Evolutionary conservation across 2,113 vertebrate species (phyloP).

Genomic region (Cricetomys ansorgei): DNA sequence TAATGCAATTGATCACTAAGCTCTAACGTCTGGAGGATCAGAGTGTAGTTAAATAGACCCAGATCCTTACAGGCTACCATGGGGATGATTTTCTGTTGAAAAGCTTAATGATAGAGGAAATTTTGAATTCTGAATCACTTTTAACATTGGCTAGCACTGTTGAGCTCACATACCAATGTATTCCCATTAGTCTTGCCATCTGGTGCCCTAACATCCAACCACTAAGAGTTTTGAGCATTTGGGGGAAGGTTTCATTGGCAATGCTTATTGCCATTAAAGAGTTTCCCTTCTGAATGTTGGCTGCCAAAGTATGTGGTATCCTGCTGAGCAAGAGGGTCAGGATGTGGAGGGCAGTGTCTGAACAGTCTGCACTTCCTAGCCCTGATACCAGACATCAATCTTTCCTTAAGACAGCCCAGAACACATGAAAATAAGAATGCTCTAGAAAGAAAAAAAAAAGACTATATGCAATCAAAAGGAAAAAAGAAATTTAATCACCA

Average conservation of each 20-base stretch:
- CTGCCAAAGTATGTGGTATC: constrained; percentile 94
- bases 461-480: constrained; percentile 83
- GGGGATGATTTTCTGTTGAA: constrained; percentile 53
- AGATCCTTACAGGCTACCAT: constrained; percentile 46
- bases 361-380: constrained; percentile 94
- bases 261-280: constrained; percentile 91
- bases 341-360: constrained; percentile 93
- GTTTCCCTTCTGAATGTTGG: constrained; percentile 91
- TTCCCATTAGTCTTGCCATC: constrained; percentile 73
- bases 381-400: constrained; percentile 96
- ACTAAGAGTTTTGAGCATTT: constrained; percentile 84
- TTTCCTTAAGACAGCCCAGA: constrained; percentile 88
- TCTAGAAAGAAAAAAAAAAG: constrained; percentile 87
- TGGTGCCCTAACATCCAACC: constrained; percentile 72
- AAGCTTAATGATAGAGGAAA: constrained; percentile 42
- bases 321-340: constrained; percentile 91
- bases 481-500: not conserved
- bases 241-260: constrained; percentile 91
- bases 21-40: constrained; percentile 45
- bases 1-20: constrained; percentile 71
- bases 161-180: constrained; percentile 52
- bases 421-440: constrained; percentile 83
- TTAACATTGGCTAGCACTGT: not conserved
- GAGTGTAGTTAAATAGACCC: constrained; percentile 60
- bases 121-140: constrained; percentile 32